Conservation (phyloP, 2,797 vertebrate species). For the Rhadinocentrus ornatus region DNA sequence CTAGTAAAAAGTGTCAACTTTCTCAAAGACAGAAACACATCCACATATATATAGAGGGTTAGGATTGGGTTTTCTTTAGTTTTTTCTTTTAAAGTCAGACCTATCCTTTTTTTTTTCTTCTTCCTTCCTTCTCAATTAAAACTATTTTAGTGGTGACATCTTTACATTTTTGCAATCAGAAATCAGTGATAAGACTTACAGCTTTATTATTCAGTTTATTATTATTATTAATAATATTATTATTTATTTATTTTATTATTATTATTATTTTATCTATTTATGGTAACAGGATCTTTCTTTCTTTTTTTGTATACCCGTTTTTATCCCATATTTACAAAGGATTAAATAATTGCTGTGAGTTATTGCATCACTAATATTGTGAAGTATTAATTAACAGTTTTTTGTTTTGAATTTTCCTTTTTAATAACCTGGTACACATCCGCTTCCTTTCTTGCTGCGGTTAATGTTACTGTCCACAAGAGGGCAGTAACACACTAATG, state of each 20-base stretch:
- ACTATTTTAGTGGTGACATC: neutral
- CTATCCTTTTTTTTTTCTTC: neutral
- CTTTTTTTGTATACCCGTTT: neutral
- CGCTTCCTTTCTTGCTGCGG: slow-evolving; percentile 18
- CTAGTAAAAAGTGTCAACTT: too few relatives aligned
- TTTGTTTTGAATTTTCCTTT: slow-evolving; percentile 9
- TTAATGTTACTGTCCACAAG: slow-evolving; percentile 59
- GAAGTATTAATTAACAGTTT: slow-evolving; percentile 7
- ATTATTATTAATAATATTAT: too few relatives aligned
- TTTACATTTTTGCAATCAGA: slow-evolving; percentile 1
- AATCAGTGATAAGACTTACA: slow-evolving; percentile 1
- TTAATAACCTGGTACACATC: neutral
- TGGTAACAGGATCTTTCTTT: neutral
- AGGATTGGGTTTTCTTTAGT: too few relatives aligned
- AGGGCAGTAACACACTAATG: slow-evolving; percentile 54
- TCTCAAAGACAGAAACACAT: too few relatives aligned
- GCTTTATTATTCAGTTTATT: neutral
- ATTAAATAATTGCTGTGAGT: neutral
- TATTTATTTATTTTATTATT: neutral
- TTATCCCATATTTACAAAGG: neutral
- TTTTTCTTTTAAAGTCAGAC: too few relatives aligned
- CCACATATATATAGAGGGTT: too few relatives aligned
- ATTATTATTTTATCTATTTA: neutral
- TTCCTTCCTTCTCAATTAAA: neutral
- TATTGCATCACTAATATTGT: slow-evolving; percentile 1